Percentiles rank a stretch among this genome's conserved stretches.
These are phyloP conservation scores for Solea solea DNA, from an alignment of 2,113 vertebrate species.

Conservation along the genomic window DNA sequence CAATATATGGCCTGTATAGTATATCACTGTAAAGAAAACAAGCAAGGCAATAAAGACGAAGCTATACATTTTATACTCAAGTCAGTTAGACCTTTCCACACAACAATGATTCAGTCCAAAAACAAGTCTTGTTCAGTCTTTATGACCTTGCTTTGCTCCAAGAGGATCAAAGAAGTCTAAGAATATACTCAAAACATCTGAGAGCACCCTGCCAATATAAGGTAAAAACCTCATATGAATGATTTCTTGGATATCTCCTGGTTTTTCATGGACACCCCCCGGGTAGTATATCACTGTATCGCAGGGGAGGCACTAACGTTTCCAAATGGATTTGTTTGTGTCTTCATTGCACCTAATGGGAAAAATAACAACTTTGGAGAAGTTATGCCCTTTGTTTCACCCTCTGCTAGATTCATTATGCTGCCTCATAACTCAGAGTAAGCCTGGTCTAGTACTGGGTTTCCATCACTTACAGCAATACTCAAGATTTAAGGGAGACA, in stretches of 20 bases:
- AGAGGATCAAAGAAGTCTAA: slow-evolving; percentile 6
- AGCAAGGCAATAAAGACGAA: not conserved
- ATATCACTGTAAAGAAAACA: not conserved
- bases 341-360: slow-evolving; percentile 57
- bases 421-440: slow-evolving; percentile 30
- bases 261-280: slow-evolving; percentile 63
- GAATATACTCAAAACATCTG: slow-evolving; percentile 40
- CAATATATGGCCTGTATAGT: no score
- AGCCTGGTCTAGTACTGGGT: slow-evolving; percentile 29
- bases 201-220: slow-evolving; percentile 46
- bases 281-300: slow-evolving; percentile 57
- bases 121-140: slow-evolving; percentile 23
- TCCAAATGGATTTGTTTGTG: slow-evolving; percentile 69
- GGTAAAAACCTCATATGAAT: slow-evolving; percentile 58
- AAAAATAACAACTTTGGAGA: slow-evolving; percentile 64
- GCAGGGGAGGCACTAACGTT: slow-evolving; percentile 44
- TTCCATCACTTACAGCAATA: slow-evolving; percentile 46
- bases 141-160: slow-evolving; percentile 35
- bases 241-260: slow-evolving; percentile 65
- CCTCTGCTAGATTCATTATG: slow-evolving; percentile 65
- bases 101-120: not conserved
- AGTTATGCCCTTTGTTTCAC: slow-evolving; percentile 69
- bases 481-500: slow-evolving; percentile 44
- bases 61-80: not conserved
- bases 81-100: slow-evolving; percentile 9